Conservation (phyloP, 1,140 invertebrate genomes). For the Ceratoteleas bidentatus region DNA sequence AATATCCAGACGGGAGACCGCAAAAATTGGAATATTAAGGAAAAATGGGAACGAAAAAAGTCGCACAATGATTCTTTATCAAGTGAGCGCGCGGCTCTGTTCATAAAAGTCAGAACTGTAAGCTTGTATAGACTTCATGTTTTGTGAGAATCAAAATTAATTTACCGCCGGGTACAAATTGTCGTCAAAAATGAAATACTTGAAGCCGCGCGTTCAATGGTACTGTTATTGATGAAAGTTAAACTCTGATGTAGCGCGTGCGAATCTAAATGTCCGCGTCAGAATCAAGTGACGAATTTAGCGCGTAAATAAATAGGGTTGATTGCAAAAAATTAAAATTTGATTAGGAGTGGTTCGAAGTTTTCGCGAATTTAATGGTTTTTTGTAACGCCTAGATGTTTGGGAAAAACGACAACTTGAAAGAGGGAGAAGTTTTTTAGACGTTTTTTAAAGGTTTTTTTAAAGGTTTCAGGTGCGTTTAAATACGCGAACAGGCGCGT, state of each 20-base stretch:
- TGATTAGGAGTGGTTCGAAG: too few species aligned
- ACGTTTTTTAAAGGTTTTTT: too few species aligned
- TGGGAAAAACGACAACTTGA: too few species aligned
- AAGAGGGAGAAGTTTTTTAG: too few species aligned
- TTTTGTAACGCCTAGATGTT: too few species aligned
- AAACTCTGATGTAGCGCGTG: background rate
- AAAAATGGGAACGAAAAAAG: background rate
- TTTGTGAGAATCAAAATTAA: constrained; percentile 31
- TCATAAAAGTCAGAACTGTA: constrained; percentile 24
- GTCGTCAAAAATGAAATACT: constrained; percentile 29
- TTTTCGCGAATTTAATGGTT: too few species aligned
- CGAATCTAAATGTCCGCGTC: too few species aligned
- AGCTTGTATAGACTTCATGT: constrained; percentile 15
- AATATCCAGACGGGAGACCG: background rate
- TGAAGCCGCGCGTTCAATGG: background rate
- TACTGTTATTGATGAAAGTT: background rate
- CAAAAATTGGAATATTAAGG: background rate
- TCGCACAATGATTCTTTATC: background rate
- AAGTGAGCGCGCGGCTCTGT: constrained; percentile 8
- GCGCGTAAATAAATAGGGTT: too few species aligned
- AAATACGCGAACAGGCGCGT: too few species aligned
- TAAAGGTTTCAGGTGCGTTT: too few species aligned
- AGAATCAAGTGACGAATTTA: too few species aligned
- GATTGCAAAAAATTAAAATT: too few species aligned
- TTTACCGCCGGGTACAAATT: constrained; percentile 27